Evolutionary conservation across 1,140 invertebrate species (phyloP).

Genomic region (Plectrocnemia conspersa): DNA sequence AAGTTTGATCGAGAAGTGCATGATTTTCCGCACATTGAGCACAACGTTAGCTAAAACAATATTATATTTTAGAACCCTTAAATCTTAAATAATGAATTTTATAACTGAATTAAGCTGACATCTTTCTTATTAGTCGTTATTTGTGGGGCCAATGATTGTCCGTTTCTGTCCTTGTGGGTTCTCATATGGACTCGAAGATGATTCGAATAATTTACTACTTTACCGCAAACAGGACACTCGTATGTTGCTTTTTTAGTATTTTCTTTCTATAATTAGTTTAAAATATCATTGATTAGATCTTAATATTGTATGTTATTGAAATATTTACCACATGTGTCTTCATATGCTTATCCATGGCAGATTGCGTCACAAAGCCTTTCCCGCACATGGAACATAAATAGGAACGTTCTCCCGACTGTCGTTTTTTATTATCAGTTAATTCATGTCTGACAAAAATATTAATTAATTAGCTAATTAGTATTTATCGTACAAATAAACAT

Average conservation of each 20-base stretch:
- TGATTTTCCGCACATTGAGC: constrained; percentile 39
- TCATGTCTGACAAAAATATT: neutral
- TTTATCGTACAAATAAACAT: neutral
- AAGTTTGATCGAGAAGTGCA: constrained; percentile 39
- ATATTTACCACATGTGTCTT: constrained; percentile 20
- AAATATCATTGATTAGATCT: neutral
- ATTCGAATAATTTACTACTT: constrained; percentile 30
- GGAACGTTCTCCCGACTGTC: constrained; percentile 19
- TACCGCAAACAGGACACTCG: constrained; percentile 26
- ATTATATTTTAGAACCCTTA: neutral
- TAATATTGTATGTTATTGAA: neutral
- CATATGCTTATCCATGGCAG: constrained; percentile 28
- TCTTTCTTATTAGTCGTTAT: constrained; percentile 28
- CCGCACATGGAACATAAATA: constrained; percentile 32
- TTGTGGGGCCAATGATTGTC: constrained; percentile 20
- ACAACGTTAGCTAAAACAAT: constrained; percentile 38
- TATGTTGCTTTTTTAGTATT: constrained; percentile 17
- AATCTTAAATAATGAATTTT: neutral
- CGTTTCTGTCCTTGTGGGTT: constrained; percentile 28
- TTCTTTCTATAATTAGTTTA: constrained; percentile 5
- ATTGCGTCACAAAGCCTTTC: constrained; percentile 33
- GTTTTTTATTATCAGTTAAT: constrained; percentile 24
- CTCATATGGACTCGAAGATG: constrained; percentile 30
- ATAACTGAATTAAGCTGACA: neutral
- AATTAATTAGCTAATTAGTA: constrained; percentile 3